Percentiles rank a stretch among this genome's conserved stretches.
Evolutionary conservation across 23 tunicate species (phyloP).

Genomic region (Trididemnum miniatum): DNA sequence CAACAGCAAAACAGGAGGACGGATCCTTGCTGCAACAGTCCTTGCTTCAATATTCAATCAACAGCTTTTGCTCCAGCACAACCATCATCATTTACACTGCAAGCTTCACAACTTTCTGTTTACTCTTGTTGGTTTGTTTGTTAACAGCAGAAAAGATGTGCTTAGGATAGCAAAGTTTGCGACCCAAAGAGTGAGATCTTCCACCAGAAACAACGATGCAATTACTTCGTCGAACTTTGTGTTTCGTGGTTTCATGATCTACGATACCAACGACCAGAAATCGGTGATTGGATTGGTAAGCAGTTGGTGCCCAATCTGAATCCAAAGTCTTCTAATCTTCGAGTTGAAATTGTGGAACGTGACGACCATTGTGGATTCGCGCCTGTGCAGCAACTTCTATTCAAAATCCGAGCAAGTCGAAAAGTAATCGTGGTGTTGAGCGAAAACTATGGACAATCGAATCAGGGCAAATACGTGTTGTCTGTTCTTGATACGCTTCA

Average conservation of each 20-base stretch:
- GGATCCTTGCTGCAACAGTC: not conserved
- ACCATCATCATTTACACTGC: not conserved
- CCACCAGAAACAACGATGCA: not conserved
- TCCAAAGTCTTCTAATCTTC: not conserved
- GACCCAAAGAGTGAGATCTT: not conserved
- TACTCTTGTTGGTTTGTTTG: not conserved
- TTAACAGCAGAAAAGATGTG: not conserved
- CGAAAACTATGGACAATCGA: not conserved
- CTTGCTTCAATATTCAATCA: not conserved
- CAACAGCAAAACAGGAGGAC: not conserved
- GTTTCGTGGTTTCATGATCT: slow-evolving; percentile 1
- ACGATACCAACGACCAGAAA: not conserved
- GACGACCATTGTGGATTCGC: slow-evolving; percentile 38
- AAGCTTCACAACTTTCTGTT: not conserved
- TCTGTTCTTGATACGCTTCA: slow-evolving; percentile 17
- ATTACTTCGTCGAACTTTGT: not conserved
- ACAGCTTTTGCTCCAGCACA: not conserved
- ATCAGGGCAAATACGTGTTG: slow-evolving; percentile 6
- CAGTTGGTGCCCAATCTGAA: not conserved
- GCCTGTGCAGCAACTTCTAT: not conserved
- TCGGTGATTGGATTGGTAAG: slow-evolving; percentile 6
- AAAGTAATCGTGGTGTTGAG: slow-evolving; percentile 13
- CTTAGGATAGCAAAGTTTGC: slow-evolving; percentile 3
- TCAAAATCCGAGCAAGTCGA: slow-evolving; percentile 21
- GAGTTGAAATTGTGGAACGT: not conserved